phyloP scores from a whole-genome alignment of 2,888 invertebrate genomes.

The Calameuta idolon region DNA sequence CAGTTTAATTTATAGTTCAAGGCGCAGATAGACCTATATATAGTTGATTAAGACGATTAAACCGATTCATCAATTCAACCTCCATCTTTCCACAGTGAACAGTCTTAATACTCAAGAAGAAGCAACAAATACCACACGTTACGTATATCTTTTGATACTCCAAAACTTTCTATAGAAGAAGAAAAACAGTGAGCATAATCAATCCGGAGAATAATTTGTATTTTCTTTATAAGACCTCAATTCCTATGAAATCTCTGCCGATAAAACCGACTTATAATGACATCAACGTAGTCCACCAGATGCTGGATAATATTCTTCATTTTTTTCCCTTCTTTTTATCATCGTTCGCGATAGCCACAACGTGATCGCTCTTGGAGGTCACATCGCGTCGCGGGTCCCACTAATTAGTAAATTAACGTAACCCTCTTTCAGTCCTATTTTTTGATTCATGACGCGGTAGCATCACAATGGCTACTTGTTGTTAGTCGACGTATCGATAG shows the following conservation, averaged over 20 bases:
- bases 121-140: neutral
- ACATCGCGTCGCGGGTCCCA: constrained; percentile 20
- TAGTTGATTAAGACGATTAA: neutral
- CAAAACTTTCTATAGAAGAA: neutral
- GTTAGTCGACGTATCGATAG: neutral
- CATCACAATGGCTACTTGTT: constrained; percentile 10
- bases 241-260: neutral
- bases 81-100: neutral
- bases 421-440: neutral
- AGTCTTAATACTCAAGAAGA: neutral
- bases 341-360: neutral
- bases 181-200: neutral
- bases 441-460: constrained; percentile 15
- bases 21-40: neutral
- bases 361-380: neutral
- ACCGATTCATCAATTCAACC: neutral
- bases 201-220: neutral
- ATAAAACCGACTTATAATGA: neutral
- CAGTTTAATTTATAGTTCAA: neutral
- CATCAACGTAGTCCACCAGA: neutral
- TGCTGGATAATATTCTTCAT: neutral
- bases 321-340: neutral
- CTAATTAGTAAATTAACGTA: constrained; percentile 28
- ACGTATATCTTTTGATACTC: neutral
- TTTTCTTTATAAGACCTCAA: neutral